A percentile compares a stretch with the other conserved stretches of the same genome.
Conservation (phyloP, 2,888 invertebrate genomes). For the Lepeophtheirus nordmannii region DNA sequence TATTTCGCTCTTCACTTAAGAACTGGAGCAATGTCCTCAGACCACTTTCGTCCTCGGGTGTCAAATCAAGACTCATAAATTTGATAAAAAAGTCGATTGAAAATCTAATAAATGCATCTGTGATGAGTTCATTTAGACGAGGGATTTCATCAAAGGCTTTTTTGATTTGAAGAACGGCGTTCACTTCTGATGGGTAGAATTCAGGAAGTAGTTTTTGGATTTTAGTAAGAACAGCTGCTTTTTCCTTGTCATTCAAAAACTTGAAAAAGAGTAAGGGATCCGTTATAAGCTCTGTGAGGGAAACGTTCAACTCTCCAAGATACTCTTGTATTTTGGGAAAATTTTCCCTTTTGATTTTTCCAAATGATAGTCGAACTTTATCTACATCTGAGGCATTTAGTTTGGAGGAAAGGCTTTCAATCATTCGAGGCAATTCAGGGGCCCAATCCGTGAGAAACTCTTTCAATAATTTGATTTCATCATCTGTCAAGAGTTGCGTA, state of each 20-base stretch:
- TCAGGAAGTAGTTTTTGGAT: conserved; percentile 10
- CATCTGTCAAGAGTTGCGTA: neutral
- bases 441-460: neutral
- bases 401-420: neutral
- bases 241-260: conserved; percentile 10
- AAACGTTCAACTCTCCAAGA: conserved; percentile 10
- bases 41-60: neutral
- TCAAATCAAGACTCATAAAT: neutral
- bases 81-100: neutral
- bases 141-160: conserved; percentile 16
- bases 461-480: neutral
- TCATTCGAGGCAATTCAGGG: neutral
- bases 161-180: conserved; percentile 9
- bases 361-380: neutral
- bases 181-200: conserved; percentile 9
- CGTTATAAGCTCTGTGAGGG: conserved; percentile 7
- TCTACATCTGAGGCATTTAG: conserved; percentile 6
- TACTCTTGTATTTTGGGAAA: conserved; percentile 8
- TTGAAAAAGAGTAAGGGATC: conserved; percentile 9
- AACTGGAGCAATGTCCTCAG: neutral
- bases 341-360: neutral
- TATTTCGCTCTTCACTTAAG: neutral
- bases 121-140: neutral
- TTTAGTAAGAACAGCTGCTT: conserved; percentile 8
- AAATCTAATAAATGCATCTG: neutral